Conservation (phyloP, 2,888 invertebrate genomes). For the Pheosia tremula region DNA sequence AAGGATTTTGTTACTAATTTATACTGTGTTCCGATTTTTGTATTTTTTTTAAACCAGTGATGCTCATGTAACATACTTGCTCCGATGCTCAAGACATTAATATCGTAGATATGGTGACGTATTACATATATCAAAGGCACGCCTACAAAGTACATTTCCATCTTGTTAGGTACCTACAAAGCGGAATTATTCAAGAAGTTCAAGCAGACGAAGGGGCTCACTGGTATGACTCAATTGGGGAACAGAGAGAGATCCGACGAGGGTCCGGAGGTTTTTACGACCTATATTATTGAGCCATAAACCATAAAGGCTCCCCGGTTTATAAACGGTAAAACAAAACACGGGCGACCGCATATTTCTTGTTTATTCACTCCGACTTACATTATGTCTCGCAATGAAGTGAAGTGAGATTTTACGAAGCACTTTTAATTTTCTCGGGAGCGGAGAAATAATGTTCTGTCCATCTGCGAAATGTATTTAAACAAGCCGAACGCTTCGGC, state of each 20-base stretch:
- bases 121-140: slow-evolving; percentile 42
- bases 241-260: slow-evolving; percentile 60
- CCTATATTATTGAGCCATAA: slow-evolving; percentile 78
- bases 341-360: slow-evolving; percentile 67
- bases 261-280: slow-evolving; percentile 69
- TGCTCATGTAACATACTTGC: too few relatives aligned
- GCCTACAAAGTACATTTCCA: slow-evolving; percentile 44
- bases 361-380: slow-evolving; percentile 65
- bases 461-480: slow-evolving; percentile 33
- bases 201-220: slow-evolving; percentile 58
- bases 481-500: slow-evolving; percentile 22
- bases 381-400: slow-evolving; percentile 59
- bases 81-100: slow-evolving; percentile 9
- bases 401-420: slow-evolving; percentile 56
- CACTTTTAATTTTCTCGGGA: slow-evolving; percentile 51
- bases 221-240: slow-evolving; percentile 69
- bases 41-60: too few relatives aligned
- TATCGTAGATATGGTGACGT: slow-evolving; percentile 26
- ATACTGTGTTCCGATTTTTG: too few relatives aligned
- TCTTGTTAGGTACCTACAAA: slow-evolving; percentile 49
- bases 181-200: slow-evolving; percentile 61
- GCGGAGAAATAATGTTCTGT: slow-evolving; percentile 33
- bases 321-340: slow-evolving; percentile 75
- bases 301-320: slow-evolving; percentile 72
- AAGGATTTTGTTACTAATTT: too few relatives aligned